Base-by-base conservation (phyloP, 2,888 invertebrate species). In the Eristalis intricaria region DNA sequence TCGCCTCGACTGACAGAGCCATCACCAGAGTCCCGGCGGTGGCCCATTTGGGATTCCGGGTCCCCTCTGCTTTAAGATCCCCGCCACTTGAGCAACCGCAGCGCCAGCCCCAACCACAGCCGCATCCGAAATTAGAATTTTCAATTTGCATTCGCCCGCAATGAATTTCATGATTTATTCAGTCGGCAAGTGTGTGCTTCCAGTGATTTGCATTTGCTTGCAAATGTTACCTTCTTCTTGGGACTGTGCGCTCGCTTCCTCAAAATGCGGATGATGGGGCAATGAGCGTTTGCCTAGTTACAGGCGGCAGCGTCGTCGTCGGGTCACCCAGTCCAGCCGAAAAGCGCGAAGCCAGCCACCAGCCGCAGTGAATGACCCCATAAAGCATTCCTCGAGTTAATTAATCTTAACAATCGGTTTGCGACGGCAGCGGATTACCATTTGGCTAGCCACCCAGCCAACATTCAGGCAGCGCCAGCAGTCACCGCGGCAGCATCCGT, bases 91-190 rank as follows among this genome's bases (percentile, higher is more conserved):
- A 32, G 23, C 43, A 15, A 23, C 15, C 40, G 22, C 56, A 56
- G 32, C 73, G 13, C 13, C 29, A 29, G 3, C 26, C 32, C 26
- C 29, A 22, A 32, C 40, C 23, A 11, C 19, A 29, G 35, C 69
- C 70, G 65, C 71, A 84, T 70, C 76, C 74, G 23, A 74, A 85
- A 85, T 85, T 85, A 77, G 77, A 77, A 74, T 85, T 85, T 85
- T 43, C 73, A 82, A 85, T 82, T 85, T 82, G 60, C 81, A 85
- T 85, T 84, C 75, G 77, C 73, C 82, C 81, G 85, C 82, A 82
- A 82, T 85, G 85, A 85, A 82, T 77, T 81, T 85, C 77, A 85
- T 85, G 74, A 77, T 77, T 77, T 85, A 85, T 85, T 85, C 85
- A 85, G 77, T 64, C 38, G 50, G 77, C 82, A 85, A 82, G 85